Base-by-base conservation (phyloP, 1,140 invertebrate genomes). In the Colletes latitarsis region DNA sequence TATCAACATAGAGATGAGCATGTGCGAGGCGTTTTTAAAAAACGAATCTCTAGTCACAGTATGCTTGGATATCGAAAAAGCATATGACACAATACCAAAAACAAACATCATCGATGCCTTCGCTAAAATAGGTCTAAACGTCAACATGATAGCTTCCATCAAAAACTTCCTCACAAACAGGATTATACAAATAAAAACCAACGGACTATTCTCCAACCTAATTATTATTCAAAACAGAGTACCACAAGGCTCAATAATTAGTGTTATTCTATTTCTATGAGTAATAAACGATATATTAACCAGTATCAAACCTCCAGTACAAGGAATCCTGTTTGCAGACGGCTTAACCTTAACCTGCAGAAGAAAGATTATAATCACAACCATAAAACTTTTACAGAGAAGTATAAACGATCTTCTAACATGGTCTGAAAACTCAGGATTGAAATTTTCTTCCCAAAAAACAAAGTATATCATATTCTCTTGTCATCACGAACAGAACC, bases 311-410 rank as follows among this genome's bases (percentile, higher is more conserved):
- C 4, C 41, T 0, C 39, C 70, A 12, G 12, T 72, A 1, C 5
- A 70, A 39, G 21, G 9, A 9, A 6, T 30, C 19, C 3, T 78
- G 12, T 79, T 41, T 15, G 77, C 52, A 3, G 68, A 79, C n/a
- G 60, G 72, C 30, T 30, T 63, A 0, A 41, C 30, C 4, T 4
- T 63, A 63, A 39, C 3, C 2, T 63, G 30, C 1, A 63, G 14
- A 15, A 0, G 21, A 15, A 63, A 63, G 41, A 17, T 15, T 6
- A 0, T 17, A 63, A 6, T 3, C n/a, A 41, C 60, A 41, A 6
- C 12, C 0, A 39, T 5, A 15, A 4, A 63, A 17, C 4, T 63
- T 0, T 8, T n/a, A 6, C 55, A 57, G 4, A 19, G 3, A 1
- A 57, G 5, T 4, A 19, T 57, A 17, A 55, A 57, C 55, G 1